Base-by-base conservation (phyloP, 2,113 vertebrate genomes). In the Solea solea region DNA sequence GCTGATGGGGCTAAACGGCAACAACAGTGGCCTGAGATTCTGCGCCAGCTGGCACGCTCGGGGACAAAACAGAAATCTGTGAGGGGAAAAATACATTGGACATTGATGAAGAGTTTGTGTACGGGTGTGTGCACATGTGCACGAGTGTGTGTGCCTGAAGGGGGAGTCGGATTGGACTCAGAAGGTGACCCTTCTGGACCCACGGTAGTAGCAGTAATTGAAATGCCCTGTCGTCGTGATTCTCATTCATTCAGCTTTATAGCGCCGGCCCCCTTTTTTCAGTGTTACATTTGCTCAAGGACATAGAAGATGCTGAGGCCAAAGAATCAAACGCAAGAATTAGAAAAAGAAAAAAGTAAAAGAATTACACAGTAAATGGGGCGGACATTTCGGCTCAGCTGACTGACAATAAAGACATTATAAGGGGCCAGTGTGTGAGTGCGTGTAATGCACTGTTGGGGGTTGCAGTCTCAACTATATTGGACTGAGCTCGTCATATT, bases 1-100 rank as follows among this genome's bases (percentile, higher is more conserved):
- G 89, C 90, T 92, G 90, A 92, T 61, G 25, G 58, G 65, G 51
- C 83, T 81, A 78, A 93, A 73, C 75, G 76, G 80, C 75, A 63
- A 65, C 25, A 60, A 62, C 57, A 15, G 83, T 51, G 72, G 56
- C 74, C 79, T 83, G 86, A 92, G 88, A 86, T 53, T 72, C 11
- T 39, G 48, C 45, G 42, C 77, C 87, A 74, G 78, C 69, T 69
- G 55, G 87, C 80, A 63, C 45, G 51, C 75, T 50, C 3, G 70
- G 65, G 82, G 69, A 90, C 87, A 91, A 91, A 90, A 76, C 86
- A 64, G 56, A 14, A 51, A 86, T 85, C 55, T 64, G 58, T 64
- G 55, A 21, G 65, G 27, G 65, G 55, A 16, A 51, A 63, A 81
- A 70, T 42, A 55, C 52, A 15, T 50, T 1, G 3, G 69, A 81